Evolutionary conservation across 2,888 invertebrate genomes (phyloP).

Genomic region (Drosophila bunnanda): DNA sequence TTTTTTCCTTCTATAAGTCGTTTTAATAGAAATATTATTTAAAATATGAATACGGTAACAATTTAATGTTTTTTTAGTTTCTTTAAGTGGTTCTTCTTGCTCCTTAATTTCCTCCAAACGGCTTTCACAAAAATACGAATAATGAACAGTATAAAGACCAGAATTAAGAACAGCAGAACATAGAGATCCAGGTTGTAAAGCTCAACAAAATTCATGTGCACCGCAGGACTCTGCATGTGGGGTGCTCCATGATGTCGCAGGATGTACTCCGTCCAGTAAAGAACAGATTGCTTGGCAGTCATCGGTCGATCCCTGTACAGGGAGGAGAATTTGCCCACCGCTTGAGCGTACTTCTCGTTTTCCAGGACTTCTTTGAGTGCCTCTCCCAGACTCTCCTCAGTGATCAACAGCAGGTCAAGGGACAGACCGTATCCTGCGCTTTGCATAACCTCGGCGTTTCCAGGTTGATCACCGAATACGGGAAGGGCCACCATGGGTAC

Average conservation of each 20-base stretch:
- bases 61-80: slow-evolving; percentile 39
- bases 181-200: slow-evolving; percentile 85
- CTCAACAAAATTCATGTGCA: slow-evolving; percentile 84
- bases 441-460: slow-evolving; percentile 64
- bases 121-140: slow-evolving; percentile 17
- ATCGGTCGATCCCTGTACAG: slow-evolving; percentile 86
- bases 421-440: too few species aligned
- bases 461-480: slow-evolving; percentile 81
- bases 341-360: slow-evolving; percentile 72
- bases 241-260: slow-evolving; percentile 86
- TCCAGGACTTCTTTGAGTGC: slow-evolving; percentile 71
- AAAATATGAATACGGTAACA: neutral
- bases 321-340: slow-evolving; percentile 81
- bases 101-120: slow-evolving; percentile 22
- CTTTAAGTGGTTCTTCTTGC: slow-evolving; percentile 11
- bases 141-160: slow-evolving; percentile 24
- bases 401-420: too few species aligned
- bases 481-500: slow-evolving; percentile 85
- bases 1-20: neutral
- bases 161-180: slow-evolving; percentile 32
- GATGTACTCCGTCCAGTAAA: slow-evolving; percentile 87
- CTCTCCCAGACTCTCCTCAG: slow-evolving; percentile 43
- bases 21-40: neutral
- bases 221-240: slow-evolving; percentile 86
- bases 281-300: slow-evolving; percentile 85